Conservation (phyloP, 1,140 invertebrate species). For the Drosophila arizonae region DNA sequence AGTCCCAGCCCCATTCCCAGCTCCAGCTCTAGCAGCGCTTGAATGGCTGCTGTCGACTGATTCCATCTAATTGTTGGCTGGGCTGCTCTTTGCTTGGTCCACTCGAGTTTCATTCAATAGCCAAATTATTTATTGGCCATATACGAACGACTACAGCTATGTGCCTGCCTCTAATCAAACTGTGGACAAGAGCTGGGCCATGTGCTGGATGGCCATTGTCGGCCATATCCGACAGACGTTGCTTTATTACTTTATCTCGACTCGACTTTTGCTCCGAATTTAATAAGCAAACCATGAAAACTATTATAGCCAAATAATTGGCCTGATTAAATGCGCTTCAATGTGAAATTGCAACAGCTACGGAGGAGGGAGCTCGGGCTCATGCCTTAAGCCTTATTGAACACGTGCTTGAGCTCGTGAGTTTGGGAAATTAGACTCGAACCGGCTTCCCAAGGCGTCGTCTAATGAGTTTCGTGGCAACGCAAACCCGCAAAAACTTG, state of each 20-base stretch:
- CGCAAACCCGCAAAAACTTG: constrained; percentile 62
- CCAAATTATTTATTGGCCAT: constrained; percentile 38
- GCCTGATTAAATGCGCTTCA: constrained; percentile 18
- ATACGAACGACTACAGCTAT: constrained; percentile 3
- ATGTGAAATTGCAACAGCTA: neutral
- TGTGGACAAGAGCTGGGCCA: constrained; percentile 18
- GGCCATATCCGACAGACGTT: constrained; percentile 2
- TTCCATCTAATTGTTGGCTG: constrained; percentile 31
- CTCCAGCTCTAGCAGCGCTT: neutral
- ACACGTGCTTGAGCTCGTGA: neutral
- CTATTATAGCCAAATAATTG: constrained; percentile 1
- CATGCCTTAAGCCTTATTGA: neutral
- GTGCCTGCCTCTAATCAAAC: neutral
- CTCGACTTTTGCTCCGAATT: constrained; percentile 1
- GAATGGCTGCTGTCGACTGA: constrained; percentile 18
- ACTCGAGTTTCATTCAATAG: constrained; percentile 39
- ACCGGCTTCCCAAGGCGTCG: constrained; percentile 23
- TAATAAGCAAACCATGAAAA: neutral
- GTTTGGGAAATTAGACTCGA: constrained; percentile 15
- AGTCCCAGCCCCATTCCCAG: neutral
- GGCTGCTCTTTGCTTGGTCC: constrained; percentile 22
- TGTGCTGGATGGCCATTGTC: constrained; percentile 63
- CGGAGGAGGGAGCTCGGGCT: too few relatives aligned
- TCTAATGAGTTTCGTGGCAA: constrained; percentile 45
- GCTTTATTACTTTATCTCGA: neutral